Conservation (phyloP, 2,113 vertebrate genomes). For the Labeo rohita region DNA sequence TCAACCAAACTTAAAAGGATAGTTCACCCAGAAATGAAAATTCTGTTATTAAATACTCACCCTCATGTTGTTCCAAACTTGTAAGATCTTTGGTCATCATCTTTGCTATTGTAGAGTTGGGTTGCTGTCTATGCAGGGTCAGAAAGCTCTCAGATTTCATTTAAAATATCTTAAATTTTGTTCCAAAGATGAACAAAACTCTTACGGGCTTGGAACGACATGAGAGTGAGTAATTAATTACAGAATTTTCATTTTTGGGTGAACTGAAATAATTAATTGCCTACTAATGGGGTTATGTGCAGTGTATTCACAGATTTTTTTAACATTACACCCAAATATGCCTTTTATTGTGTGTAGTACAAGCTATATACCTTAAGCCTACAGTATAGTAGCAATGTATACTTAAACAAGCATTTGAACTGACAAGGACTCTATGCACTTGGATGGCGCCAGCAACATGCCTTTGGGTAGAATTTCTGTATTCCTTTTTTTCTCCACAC, state of each 20-base stretch:
- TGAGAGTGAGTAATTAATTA: too few relatives aligned
- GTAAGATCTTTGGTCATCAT: too few relatives aligned
- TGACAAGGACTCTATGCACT: constrained; percentile 30
- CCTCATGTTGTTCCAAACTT: too few relatives aligned
- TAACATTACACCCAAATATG: not conserved
- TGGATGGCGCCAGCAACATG: constrained; percentile 34
- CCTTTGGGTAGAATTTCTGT: constrained; percentile 32
- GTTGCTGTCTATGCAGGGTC: too few relatives aligned
- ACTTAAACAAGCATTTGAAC: constrained; percentile 40
- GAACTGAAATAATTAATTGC: not conserved
- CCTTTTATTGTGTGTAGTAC: constrained; percentile 23
- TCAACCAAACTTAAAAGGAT: not conserved
- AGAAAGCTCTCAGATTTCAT: too few relatives aligned
- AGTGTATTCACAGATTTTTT: not conserved
- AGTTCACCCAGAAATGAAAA: too few relatives aligned
- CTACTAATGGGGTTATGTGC: not conserved
- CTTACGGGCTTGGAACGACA: too few relatives aligned
- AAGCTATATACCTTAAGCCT: constrained; percentile 5
- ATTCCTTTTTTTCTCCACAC: constrained; percentile 3
- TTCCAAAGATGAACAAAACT: too few relatives aligned
- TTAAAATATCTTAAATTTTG: too few relatives aligned
- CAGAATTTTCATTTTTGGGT: too few relatives aligned
- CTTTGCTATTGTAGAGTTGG: too few relatives aligned
- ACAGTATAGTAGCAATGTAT: constrained; percentile 31
- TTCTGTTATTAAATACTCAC: too few relatives aligned